These are phyloP conservation scores for Corella eumyota DNA, from an alignment of 23 tunicate genomes.

Conservation along the genomic window DNA sequence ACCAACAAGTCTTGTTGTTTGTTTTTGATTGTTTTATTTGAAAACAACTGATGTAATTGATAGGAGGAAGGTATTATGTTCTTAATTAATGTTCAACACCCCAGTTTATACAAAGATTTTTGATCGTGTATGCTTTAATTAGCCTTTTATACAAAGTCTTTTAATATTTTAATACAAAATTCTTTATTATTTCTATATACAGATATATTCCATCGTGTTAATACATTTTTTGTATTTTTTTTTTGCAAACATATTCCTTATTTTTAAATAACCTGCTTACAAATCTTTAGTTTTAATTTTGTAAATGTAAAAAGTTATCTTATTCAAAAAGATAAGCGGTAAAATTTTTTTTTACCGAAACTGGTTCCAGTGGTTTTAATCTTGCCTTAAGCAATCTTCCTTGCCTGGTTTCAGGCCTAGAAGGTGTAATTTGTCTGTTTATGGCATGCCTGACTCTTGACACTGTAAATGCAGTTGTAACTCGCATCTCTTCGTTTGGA, in stretches of 20 bases:
- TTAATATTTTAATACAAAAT: no score
- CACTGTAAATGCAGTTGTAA: slow-evolving; percentile 67
- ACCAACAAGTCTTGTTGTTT: no score
- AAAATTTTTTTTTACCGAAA: no score
- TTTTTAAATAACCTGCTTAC: neutral
- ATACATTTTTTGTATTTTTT: neutral
- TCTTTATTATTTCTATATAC: no score
- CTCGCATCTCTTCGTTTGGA: slow-evolving; percentile 69
- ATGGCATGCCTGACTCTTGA: slow-evolving; percentile 57
- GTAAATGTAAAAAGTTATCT: neutral
- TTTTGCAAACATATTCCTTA: neutral
- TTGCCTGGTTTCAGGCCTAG: slow-evolving; percentile 5
- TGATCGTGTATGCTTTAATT: no score
- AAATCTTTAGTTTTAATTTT: neutral
- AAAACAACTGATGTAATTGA: no score
- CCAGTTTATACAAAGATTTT: no score
- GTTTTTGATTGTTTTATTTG: no score
- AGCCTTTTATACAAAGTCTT: no score
- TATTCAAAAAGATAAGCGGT: neutral
- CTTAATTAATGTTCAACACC: no score
- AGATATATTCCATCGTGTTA: neutral
- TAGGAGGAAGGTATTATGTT: no score
- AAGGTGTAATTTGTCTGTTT: slow-evolving; percentile 26
- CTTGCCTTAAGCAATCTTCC: slow-evolving; percentile 49
- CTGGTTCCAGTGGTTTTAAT: slow-evolving; percentile 59